A percentile compares a stretch with the other conserved stretches of the same genome.
Evolutionary conservation across 2,888 invertebrate species (phyloP).

Genomic region (Dascillus cervinus): DNA sequence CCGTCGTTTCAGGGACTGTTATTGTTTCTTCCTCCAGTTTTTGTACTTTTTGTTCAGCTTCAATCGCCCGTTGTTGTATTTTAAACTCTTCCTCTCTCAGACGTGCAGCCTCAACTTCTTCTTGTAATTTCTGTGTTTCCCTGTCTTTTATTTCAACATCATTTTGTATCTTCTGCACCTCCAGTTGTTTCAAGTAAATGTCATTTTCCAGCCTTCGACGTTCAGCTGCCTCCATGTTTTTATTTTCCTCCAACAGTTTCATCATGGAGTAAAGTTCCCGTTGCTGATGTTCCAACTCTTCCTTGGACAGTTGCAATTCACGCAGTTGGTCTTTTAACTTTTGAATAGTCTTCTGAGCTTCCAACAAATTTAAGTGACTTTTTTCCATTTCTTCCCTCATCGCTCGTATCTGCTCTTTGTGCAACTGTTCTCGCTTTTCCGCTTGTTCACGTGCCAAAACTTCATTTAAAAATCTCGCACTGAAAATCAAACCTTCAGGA

Average conservation of each 20-base stretch:
- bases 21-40: conserved; percentile 26
- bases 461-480: conserved; percentile 84
- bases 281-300: conserved; percentile 78
- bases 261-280: conserved; percentile 82
- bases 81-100: conserved; percentile 28
- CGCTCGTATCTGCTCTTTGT: conserved; percentile 79
- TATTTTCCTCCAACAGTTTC: conserved; percentile 80
- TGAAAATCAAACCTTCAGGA: conserved; percentile 36
- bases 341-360: conserved; percentile 76
- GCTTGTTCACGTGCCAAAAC: conserved; percentile 89
- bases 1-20: conserved; percentile 31
- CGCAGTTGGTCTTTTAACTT: conserved; percentile 81
- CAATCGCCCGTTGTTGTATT: conserved; percentile 21
- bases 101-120: conserved; percentile 32
- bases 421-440: conserved; percentile 90
- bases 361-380: conserved; percentile 61
- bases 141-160: conserved; percentile 32
- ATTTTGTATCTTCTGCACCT: conserved; percentile 31
- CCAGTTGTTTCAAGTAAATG: conserved; percentile 70
- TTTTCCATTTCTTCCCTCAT: conserved; percentile 92
- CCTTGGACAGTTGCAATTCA: conserved; percentile 82
- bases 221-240: conserved; percentile 82
- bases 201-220: conserved; percentile 79
- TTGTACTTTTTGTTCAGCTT: conserved; percentile 22
- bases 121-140: conserved; percentile 32